Base-by-base conservation (phyloP, 2,797 vertebrate genomes). In the Pseudochirops corinnae region DNA sequence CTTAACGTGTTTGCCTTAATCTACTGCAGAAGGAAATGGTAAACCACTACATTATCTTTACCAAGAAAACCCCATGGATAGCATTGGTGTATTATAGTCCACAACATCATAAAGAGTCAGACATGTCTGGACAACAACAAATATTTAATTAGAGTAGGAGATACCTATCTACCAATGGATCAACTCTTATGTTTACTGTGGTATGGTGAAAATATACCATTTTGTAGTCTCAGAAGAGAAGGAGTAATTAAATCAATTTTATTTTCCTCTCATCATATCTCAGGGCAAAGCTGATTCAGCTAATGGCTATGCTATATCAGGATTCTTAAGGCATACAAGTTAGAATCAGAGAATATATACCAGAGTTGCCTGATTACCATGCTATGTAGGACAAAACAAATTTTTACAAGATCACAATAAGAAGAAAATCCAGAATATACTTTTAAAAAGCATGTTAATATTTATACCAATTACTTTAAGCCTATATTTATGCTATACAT, bases 361-460 rank as follows among this genome's bases (percentile, higher is more conserved):
- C 9, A 18, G 55, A 74, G 33, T 18, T 91, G n/a, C n/a, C 4
- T 91, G n/a, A 82, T 13, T 24, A 58, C 21, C n/a, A 53, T n/a
- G 28, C 56, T 55, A 46, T 50, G 24, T 6, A 67, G 52, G 14
- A 60, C 52, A 50, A 50, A 87, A 87, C 39, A 50, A 87, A 26
- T 93, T 82, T 33, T 56, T 0, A 21, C 46, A 91, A 74, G 18
- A 87, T 46, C 21, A 87, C 3, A 6, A 46, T 87, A 26, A 92
- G 92, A 93, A 50, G 87, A 90, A 96, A 94, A 92, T 18, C n/a
- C 56, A 92, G 93, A 97, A 26, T 87, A 87, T 87, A 39, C 67
- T 87, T 46, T 60, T 33, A 87, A 95, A 94, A 96, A 16, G 46
- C 39, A 91, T 52, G 56, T 31, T 93, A 93, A n/a, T 12, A 53